Evolutionary conservation across 1,140 invertebrate genomes (phyloP).

Genomic region (Drosophila novamexicana): DNA sequence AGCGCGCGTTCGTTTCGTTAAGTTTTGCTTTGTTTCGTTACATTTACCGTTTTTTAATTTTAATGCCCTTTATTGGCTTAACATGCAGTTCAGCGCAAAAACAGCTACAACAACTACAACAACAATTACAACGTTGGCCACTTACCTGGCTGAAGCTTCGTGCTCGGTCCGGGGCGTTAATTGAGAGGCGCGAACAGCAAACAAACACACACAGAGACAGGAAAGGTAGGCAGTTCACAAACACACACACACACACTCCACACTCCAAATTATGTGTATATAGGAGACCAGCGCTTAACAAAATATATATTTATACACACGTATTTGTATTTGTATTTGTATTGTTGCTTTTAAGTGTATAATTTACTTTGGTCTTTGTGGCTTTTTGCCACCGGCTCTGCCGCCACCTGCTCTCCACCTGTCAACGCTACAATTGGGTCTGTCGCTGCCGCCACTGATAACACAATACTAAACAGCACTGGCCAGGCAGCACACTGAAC

Average conservation of each 20-base stretch:
- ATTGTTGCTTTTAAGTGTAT: slow-evolving; percentile 31
- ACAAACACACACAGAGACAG: slow-evolving; percentile 6
- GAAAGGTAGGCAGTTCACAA: slow-evolving; percentile 15
- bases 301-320: slow-evolving; percentile 31
- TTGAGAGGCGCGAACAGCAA: slow-evolving; percentile 43
- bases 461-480: slow-evolving; percentile 46
- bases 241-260: slow-evolving; percentile 11
- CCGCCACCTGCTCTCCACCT: slow-evolving; percentile 15
- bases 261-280: slow-evolving; percentile 12
- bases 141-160: slow-evolving; percentile 27
- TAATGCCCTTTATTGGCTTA: slow-evolving; percentile 69
- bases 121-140: slow-evolving; percentile 9
- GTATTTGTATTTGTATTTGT: slow-evolving; percentile 7
- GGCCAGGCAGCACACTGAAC: slow-evolving; percentile 21
- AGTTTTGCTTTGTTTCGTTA: slow-evolving; percentile 58
- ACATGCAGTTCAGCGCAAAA: slow-evolving; percentile 39
- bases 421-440: slow-evolving; percentile 26
- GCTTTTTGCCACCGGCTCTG: slow-evolving; percentile 36
- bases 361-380: slow-evolving; percentile 42
- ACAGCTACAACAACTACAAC: neutral
- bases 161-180: slow-evolving; percentile 23
- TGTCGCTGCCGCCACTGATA: slow-evolving; percentile 44
- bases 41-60: slow-evolving; percentile 57
- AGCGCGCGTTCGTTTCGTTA: slow-evolving; percentile 58
- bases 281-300: slow-evolving; percentile 22